Base-by-base conservation (phyloP, 1,140 invertebrate genomes). In the Papilio xuthus region DNA sequence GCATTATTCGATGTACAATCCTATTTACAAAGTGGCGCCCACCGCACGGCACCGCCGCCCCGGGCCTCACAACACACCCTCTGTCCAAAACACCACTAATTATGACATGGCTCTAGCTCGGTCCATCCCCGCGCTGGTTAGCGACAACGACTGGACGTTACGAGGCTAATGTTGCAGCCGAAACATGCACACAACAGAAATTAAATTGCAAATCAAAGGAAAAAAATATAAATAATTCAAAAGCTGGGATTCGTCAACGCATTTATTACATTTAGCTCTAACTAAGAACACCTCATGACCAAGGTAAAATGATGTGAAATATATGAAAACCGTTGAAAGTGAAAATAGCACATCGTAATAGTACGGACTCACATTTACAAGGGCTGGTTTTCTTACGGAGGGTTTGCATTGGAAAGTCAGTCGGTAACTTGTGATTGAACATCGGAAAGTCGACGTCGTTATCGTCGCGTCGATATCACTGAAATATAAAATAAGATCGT, bases 331-430 rank as follows among this genome's bases (percentile, higher is more conserved):
- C 42, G 76, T 84, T 47, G 26, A 28, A 82, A 83, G 84, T 83
- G 70, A 82, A 78, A 86, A 47, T 47, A 89, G 84, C 85, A 78
- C 77, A 70, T 83, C 82, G 26, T 83, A 85, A 88, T 80, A 79
- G 70, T 79, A 76, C 78, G 81, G 82, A 97, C 97, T 97, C 95
- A 98, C 97, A 97, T 96, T 97, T 97, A 94, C 96, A 96, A 89
- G 97, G 97, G 94, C 97, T 97, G 88, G 96, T 97, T 95, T 97
- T 97, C 95, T 97, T 97, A 86, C 97, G 95, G 94, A 98, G 95
- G 86, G 97, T 98, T 96, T 98, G 97, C 97, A 98, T 97, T 91
- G 92, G 94, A 93, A 94, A 94, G 84, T 93, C 92, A 86, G 90
- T 91, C 81, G 91, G 90, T 89, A 93, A 88, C 91, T 93, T 93